Base-by-base conservation (phyloP, 2,888 invertebrate genomes). In the Scaptomyza parva region DNA sequence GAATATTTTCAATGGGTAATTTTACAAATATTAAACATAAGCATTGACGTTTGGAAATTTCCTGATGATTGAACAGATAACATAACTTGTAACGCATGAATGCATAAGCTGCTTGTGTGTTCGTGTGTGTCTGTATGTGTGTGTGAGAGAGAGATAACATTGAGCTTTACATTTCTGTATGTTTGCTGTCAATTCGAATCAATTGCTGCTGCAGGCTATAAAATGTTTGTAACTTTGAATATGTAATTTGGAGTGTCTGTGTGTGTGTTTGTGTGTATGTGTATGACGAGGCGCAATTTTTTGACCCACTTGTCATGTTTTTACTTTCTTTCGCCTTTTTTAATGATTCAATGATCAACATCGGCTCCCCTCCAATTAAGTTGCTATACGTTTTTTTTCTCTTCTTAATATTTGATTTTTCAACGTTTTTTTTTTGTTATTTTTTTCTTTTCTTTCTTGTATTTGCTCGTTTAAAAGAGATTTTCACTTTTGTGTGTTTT, bases 261-360 rank as follows among this genome's bases (percentile, higher is more conserved):
- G 33, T 39, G 35, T 73, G 44, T 50, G 2, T 47, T n/a, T 43
- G 18, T 62, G 28, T 55, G 37, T 58, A 33, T 50, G 37, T 28
- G 30, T 72, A 68, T 86, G 84, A 66, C 84, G 59, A 35, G 48
- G 59, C 51, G 65, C 75, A 71, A 67, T 80, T 80, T 80, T 80
- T 72, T 78, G 85, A 87, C 82, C 82, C 82, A 82, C 78, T 82
- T 82, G 82, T 57, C 82, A 68, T 70, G 78, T 65, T 82, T 82
- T 82, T 82, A 82, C 82, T 82, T 82, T 82, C 82, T 87, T 82
- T 87, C 48, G 86, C 61, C 80, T 80, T 70, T 37, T 37, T 35
- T 35, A 7, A 5, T 78, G 64, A 79, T 68, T n/a, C n/a, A 44
- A 61, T 71, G 67, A 73, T 72, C 52, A 76, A 59, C 50, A 51